phyloP scores from a whole-genome alignment of 2,797 vertebrate species.

The Lacerta viridis region DNA sequence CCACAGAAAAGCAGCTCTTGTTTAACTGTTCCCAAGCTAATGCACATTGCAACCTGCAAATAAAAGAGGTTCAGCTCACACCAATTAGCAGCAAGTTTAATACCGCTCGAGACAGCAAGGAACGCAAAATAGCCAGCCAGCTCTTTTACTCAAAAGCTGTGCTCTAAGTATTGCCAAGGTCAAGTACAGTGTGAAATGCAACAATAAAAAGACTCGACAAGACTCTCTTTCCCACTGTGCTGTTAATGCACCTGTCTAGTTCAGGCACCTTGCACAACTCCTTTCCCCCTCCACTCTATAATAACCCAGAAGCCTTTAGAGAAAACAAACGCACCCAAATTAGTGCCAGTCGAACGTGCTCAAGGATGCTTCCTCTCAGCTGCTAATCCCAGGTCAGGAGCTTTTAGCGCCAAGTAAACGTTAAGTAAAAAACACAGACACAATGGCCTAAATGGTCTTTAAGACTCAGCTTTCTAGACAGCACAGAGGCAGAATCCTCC shows the following conservation, averaged over 20 bases:
- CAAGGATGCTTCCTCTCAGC: conserved; percentile 40
- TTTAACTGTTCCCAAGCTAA: conserved; percentile 15
- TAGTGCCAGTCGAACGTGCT: conserved; percentile 63
- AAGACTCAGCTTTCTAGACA: neutral
- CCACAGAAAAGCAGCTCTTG: neutral
- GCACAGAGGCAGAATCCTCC: neutral
- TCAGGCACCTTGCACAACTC: conserved; percentile 57
- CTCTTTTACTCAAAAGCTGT: conserved; percentile 69
- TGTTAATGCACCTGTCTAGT: conserved; percentile 76
- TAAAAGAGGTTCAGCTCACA: conserved; percentile 26
- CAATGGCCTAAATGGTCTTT: neutral
- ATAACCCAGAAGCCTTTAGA: conserved; percentile 68
- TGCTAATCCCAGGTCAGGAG: conserved; percentile 70
- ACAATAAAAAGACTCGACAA: conserved; percentile 68
- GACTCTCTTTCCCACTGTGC: conserved; percentile 70
- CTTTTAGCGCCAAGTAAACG: conserved; percentile 61
- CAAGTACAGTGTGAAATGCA: conserved; percentile 67
- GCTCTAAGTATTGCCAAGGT: conserved; percentile 76
- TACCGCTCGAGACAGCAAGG: conserved; percentile 57
- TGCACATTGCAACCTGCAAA: conserved; percentile 35
- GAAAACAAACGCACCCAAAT: conserved; percentile 67
- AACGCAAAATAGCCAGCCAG: conserved; percentile 53
- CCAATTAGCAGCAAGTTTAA: conserved; percentile 69
- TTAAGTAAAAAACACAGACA: conserved; percentile 63
- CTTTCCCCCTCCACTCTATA: conserved; percentile 34